Evolutionary conservation across 2,888 invertebrate genomes (phyloP).

Genomic region (Choristoneura rosaceana): DNA sequence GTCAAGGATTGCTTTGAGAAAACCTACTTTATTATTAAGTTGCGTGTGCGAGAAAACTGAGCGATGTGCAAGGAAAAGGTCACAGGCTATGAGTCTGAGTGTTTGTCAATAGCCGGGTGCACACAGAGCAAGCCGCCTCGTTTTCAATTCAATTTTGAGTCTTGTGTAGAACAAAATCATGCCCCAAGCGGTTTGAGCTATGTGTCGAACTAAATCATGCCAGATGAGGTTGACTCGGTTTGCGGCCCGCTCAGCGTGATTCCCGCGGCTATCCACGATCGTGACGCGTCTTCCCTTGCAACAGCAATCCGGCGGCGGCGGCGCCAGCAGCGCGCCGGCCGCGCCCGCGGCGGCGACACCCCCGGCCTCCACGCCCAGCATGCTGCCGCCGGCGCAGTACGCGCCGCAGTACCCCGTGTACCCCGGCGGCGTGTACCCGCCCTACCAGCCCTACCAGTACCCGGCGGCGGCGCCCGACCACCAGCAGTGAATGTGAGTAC

Average conservation of each 20-base stretch:
- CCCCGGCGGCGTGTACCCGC: constrained; percentile 69
- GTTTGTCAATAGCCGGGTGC: no score
- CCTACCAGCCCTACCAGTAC: constrained; percentile 63
- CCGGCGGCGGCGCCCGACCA: constrained; percentile 60
- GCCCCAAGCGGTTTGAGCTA: neutral
- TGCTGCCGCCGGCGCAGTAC: constrained; percentile 56
- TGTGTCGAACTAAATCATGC: neutral
- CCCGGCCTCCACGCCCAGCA: constrained; percentile 43
- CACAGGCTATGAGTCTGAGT: no score
- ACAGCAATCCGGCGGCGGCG: constrained; percentile 46
- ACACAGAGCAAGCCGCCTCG: neutral
- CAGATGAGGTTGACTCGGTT: no score
- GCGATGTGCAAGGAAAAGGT: no score
- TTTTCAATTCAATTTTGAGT: neutral
- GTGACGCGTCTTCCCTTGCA: constrained; percentile 44
- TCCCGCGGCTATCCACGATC: no score
- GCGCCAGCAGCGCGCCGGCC: constrained; percentile 43
- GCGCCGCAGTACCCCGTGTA: constrained; percentile 69
- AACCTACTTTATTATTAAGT: no score
- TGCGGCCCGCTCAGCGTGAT: no score
- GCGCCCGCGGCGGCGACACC: constrained; percentile 45
- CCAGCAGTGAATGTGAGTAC: constrained; percentile 67
- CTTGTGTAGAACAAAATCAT: neutral
- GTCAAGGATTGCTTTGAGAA: no score
- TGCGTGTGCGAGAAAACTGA: no score